Evolutionary conservation across 2,113 vertebrate species (phyloP), one percentile per base, ranked within the genome.

Genomic region (Chaetorhynchus papuensis): DNA sequence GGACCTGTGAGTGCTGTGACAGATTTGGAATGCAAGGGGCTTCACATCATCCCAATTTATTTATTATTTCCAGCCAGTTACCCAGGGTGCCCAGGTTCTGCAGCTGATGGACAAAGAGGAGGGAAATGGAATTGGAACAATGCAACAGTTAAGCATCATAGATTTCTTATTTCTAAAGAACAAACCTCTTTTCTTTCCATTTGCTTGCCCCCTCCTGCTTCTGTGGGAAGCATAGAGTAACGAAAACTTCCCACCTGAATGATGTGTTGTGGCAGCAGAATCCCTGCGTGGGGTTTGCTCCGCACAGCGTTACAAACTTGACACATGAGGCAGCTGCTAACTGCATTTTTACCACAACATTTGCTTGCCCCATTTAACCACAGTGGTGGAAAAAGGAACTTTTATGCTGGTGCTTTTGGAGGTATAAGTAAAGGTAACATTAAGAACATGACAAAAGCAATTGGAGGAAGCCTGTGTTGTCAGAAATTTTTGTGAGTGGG

Each of bases 1-100:
- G 28, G 27, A 52, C 20, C 31, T 2, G 0, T 10, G 57, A 50
- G 50, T 0, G 1, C 66, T 33, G 13, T n/a, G n/a, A 20, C 50
- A 66, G n/a, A 65, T 50, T 71, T 59, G 9, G 1, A 49, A 65
- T 8, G 11, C 45, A 39, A 28, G 54, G 54, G 28, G 50, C 47
- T 96, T 91, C 39, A 44, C 31, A 2, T 68, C 61, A 54, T 9
- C 8, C 4, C 79, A 9, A 6, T 47, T 86, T 69, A 57, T 95
- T 94, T 91, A 77, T 71, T 87, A 45, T 78, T 87, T 69, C 45
- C 61, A 86, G 41, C 45, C 20, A 66, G 15, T 26, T 70, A 52
- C 60, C 50, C 33, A 30, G 20, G 50, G 44, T 65, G 56, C 70
- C 13, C 2, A 1, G 42, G 47, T 81, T 92, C 85, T 87, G 59